These are phyloP conservation scores for Spondyliosoma cantharus DNA, from an alignment of 2,797 vertebrate genomes.

Conservation along the genomic window DNA sequence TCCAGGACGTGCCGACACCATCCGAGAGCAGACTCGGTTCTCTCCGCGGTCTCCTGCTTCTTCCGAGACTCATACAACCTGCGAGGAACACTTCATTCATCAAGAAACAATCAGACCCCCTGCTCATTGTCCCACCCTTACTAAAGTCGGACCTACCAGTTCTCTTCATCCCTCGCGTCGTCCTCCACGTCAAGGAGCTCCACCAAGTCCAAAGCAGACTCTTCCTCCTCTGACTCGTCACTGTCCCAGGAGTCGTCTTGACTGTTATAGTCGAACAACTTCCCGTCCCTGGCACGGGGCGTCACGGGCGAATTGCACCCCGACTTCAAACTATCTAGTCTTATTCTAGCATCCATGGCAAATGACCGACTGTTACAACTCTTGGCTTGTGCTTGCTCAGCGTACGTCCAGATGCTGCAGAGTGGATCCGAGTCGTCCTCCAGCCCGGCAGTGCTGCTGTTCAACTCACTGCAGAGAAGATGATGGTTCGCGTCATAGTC, in stretches of 20 bases:
- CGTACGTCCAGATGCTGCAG: constrained; percentile 46
- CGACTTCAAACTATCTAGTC: constrained; percentile 69
- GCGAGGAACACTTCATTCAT: constrained; percentile 5
- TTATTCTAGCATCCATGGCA: constrained; percentile 67
- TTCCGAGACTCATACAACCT: constrained; percentile 78
- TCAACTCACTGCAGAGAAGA: constrained; percentile 27
- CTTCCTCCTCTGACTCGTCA: constrained; percentile 42
- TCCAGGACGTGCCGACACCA: constrained; percentile 89
- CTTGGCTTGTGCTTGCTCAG: constrained; percentile 24
- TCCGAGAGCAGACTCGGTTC: constrained; percentile 78
- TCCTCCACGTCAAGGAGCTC: constrained; percentile 74
- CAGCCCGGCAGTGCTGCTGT: constrained; percentile 12
- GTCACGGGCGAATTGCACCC: constrained; percentile 43
- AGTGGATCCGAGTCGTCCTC: constrained; percentile 31
- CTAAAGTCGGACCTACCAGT: constrained; percentile 65
- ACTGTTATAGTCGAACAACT: constrained; percentile 32
- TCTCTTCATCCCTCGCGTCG: constrained; percentile 69
- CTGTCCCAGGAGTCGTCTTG: constrained; percentile 52
- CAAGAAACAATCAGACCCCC: background rate
- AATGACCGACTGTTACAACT: constrained; percentile 53
- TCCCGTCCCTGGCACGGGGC: background rate
- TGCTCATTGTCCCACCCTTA: background rate
- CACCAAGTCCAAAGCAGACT: constrained; percentile 74
- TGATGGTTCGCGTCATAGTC: constrained; percentile 30
- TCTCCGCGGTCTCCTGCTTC: constrained; percentile 65